phyloP scores from a whole-genome alignment of 2,797 vertebrate genomes.

The Otolemur crassicaudatus region DNA sequence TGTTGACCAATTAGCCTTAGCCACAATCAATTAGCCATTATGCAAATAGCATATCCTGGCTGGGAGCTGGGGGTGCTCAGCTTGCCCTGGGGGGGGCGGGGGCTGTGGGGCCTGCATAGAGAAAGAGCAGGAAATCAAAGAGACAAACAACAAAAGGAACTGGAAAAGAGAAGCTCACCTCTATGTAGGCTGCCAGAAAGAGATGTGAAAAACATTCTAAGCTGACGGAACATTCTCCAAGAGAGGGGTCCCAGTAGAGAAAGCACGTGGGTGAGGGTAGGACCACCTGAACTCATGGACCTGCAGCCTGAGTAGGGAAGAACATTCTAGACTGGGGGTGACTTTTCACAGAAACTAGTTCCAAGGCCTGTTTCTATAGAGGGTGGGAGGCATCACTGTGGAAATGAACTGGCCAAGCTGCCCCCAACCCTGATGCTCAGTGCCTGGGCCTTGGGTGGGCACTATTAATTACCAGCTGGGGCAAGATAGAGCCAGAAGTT shows the following conservation, averaged over 20 bases:
- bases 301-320: rapidly evolving
- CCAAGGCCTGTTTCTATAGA: not conserved
- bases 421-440: not conserved
- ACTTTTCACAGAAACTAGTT: not conserved
- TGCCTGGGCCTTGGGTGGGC: no score
- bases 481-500: not conserved
- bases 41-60: not conserved
- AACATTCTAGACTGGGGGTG: not conserved
- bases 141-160: not conserved
- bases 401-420: not conserved
- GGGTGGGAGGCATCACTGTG: not conserved
- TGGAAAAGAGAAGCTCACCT: not conserved
- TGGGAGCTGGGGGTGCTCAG: not conserved
- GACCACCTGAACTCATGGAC: not conserved
- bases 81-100: rapidly evolving
- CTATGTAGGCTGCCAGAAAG: not conserved
- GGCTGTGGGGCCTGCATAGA: rapidly evolving
- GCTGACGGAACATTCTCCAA: not conserved
- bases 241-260: not conserved
- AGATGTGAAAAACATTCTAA: not conserved
- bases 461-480: not conserved
- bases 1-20: conserved; percentile 53
- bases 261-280: rapidly evolving
- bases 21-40: conserved; percentile 42
- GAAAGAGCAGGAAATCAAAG: not conserved